Percentiles rank a stretch among this genome's conserved stretches.
These are phyloP conservation scores for Polypedilum vanderplanki DNA, from an alignment of 1,140 invertebrate genomes.

Conservation along the genomic window DNA sequence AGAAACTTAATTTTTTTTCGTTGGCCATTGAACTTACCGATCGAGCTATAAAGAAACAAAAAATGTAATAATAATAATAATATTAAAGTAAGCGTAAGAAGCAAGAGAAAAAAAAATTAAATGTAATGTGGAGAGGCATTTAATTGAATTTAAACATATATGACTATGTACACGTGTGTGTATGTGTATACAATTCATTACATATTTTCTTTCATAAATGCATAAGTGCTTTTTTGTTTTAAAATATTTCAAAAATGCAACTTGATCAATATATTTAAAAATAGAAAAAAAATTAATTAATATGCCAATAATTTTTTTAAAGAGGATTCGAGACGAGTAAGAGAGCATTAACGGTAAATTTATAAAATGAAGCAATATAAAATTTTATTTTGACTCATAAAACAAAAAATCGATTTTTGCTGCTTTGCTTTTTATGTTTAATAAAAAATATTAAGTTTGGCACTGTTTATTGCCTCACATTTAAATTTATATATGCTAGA, in stretches of 20 bases:
- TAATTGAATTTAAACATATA: not conserved
- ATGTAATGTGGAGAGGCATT: not conserved
- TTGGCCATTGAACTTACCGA: constrained; percentile 3
- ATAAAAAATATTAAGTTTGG: constrained; percentile 5
- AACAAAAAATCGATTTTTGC: constrained; percentile 3
- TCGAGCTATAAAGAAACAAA: not conserved
- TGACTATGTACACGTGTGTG: too few relatives aligned
- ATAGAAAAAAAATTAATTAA: not conserved
- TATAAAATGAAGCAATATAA: constrained; percentile 8
- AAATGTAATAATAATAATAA: not conserved
- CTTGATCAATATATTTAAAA: not conserved
- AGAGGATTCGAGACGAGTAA: not conserved
- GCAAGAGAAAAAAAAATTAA: too few relatives aligned
- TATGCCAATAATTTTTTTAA: constrained; percentile 1
- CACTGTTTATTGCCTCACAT: not conserved
- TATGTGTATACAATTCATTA: too few relatives aligned
- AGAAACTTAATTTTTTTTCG: not conserved
- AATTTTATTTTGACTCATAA: constrained; percentile 5
- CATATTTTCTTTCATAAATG: not conserved
- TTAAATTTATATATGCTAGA: too few relatives aligned
- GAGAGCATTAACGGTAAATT: not conserved
- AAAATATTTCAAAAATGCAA: not conserved
- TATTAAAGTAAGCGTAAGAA: too few relatives aligned
- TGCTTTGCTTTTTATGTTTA: not conserved
- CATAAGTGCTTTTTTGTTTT: not conserved